These are phyloP conservation scores for Sarcoramphus papa DNA, from an alignment of 2,797 vertebrate genomes.

Conservation along the genomic window DNA sequence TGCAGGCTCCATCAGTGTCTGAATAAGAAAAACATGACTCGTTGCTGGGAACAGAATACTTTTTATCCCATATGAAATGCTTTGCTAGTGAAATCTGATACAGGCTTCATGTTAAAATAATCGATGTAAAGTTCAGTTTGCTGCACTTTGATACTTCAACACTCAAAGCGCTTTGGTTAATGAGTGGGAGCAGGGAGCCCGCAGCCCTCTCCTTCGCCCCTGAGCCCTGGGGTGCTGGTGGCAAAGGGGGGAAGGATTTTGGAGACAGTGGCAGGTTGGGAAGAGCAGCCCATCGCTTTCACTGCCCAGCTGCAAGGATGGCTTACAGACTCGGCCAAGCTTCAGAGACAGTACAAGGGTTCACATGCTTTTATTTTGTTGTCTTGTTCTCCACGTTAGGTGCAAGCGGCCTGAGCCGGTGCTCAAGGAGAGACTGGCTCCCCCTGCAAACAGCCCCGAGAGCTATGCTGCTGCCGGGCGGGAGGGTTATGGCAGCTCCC, in stretches of 20 bases:
- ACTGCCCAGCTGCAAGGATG: background rate
- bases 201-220: background rate
- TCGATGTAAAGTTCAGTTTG: background rate
- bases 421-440: rapidly evolving
- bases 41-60: background rate
- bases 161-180: background rate
- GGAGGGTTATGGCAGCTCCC: background rate
- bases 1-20: background rate
- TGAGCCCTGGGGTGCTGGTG: background rate
- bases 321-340: background rate
- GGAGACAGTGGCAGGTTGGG: background rate
- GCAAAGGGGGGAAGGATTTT: background rate
- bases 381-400: rapidly evolving
- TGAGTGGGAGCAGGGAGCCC: rapidly evolving
- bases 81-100: background rate
- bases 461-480: rapidly evolving
- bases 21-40: background rate
- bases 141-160: background rate
- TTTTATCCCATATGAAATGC: background rate
- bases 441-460: background rate
- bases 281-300: background rate
- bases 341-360: background rate
- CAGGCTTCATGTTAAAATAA: background rate
- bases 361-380: background rate
- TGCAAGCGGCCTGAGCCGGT: background rate